A percentile compares a stretch with the other conserved stretches of the same genome.
Evolutionary conservation across 2,113 vertebrate species (phyloP).

Genomic region (Cryptomyrus ogoouensis): DNA sequence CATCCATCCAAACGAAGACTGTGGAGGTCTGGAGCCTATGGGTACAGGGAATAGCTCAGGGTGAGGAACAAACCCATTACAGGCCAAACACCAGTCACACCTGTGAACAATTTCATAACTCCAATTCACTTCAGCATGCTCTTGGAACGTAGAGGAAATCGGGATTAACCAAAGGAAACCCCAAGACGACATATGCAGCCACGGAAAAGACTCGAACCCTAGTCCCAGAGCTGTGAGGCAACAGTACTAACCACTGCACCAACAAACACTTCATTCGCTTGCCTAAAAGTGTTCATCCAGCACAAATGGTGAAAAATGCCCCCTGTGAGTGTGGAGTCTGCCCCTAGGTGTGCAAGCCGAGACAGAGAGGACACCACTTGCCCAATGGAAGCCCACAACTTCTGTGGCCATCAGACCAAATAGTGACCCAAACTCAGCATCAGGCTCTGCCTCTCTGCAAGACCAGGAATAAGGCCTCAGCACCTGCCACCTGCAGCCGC

Average conservation of each 20-base stretch:
- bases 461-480: not conserved
- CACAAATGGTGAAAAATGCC: not conserved
- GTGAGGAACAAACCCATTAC: not conserved
- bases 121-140: not conserved
- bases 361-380: not conserved
- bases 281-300: not conserved
- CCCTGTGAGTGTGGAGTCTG: not conserved
- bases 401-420: not conserved
- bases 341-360: not conserved
- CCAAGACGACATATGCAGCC: not conserved
- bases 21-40: not conserved
- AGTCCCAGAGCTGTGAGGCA: not conserved
- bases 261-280: not conserved
- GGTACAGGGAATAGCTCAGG: not conserved
- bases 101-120: not conserved
- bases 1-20: not conserved
- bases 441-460: not conserved
- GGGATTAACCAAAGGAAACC: not conserved
- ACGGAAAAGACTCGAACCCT: not conserved
- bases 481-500: not conserved
- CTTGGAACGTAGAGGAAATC: not conserved
- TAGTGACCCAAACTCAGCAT: not conserved
- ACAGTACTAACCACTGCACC: not conserved
- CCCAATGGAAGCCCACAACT: not conserved
- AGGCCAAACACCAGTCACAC: not conserved